A percentile compares a stretch with the other conserved stretches of the same genome.
These are phyloP conservation scores for Heliocidaris erythrogramma DNA, from an alignment of 35 echinoderm and acorn worm genomes.

Conservation along the genomic window DNA sequence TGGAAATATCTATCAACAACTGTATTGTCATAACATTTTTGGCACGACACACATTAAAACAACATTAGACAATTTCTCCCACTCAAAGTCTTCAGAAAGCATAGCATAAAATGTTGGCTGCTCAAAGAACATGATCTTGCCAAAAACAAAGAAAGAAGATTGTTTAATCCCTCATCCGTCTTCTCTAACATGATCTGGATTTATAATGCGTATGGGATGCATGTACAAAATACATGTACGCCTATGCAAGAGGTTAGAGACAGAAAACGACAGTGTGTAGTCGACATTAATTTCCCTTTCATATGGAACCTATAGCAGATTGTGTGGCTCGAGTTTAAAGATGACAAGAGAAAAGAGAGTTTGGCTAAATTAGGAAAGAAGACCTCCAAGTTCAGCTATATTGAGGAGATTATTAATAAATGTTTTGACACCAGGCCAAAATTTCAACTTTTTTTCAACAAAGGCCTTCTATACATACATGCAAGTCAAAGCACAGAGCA, in stretches of 20 bases:
- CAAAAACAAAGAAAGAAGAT: background rate
- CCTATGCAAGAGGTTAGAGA: background rate
- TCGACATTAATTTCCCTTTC: background rate
- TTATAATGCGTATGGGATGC: background rate
- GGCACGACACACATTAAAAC: background rate
- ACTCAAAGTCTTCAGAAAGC: background rate
- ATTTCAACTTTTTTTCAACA: background rate
- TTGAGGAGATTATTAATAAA: constrained; percentile 14
- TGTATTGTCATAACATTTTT: constrained; percentile 5
- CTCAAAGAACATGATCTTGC: background rate
- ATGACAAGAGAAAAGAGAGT: constrained; percentile 8
- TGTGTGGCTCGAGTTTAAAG: background rate
- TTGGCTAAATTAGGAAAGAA: background rate
- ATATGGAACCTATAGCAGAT: background rate
- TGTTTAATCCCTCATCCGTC: too few relatives aligned
- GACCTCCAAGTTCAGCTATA: background rate
- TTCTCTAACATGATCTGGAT: background rate
- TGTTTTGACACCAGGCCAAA: background rate
- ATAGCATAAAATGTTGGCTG: background rate
- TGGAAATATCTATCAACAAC: background rate
- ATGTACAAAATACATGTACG: background rate
- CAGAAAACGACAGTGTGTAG: background rate
- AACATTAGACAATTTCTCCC: background rate
- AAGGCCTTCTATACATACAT: background rate
- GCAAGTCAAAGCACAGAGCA: background rate